Evolutionary conservation across 2,888 invertebrate species (phyloP), one percentile per base, ranked within the genome.

Genomic region (Cheilosia grossa): DNA sequence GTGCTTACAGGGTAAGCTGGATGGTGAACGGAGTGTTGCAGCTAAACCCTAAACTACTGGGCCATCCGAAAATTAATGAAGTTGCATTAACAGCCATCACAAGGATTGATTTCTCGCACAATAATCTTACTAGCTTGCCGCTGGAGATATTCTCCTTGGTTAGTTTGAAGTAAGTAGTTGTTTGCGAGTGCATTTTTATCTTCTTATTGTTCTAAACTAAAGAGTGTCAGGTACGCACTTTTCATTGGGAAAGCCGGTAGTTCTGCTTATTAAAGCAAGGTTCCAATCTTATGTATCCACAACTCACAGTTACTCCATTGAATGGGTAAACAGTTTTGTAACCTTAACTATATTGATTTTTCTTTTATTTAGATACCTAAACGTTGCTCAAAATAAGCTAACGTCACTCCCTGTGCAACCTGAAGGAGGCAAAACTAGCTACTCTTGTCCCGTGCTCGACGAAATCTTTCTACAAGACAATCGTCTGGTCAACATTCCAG

Each of bases 401-500:
- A 96, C 97, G 88, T 94, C 94, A 53, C 92, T 98, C 1, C 96
- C 96, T 0, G 91, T 93, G 0, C 91, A 93, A 1, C 89, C 92
- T 33, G 88, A 88, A 13, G 73, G 70, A 9, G 75, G 78, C 40
- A 72, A 81, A 27, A 79, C 87, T 5, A 89, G 89, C 2, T 95
- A 96, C 89, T 93, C 93, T 5, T 96, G 96, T 88, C 97, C 97
- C 0, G 95, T 96, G 54, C 92, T 99, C 73, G 98, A 98, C 89
- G 98, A 98, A 90, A 92, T 99, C 37, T 97, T 97, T 89, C 90
- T 99, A n/a, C 96, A 97, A 93, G 97, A 98, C 91, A 98, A 98
- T 92, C 94, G 97, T 2, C 92, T 99, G 42, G 96, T 97, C 87
- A 93, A 94, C 67, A 92, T 99, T 13, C 98, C 98, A 0, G 94